Base-by-base conservation (phyloP, 2,888 invertebrate species). In the Aethes cnicana region DNA sequence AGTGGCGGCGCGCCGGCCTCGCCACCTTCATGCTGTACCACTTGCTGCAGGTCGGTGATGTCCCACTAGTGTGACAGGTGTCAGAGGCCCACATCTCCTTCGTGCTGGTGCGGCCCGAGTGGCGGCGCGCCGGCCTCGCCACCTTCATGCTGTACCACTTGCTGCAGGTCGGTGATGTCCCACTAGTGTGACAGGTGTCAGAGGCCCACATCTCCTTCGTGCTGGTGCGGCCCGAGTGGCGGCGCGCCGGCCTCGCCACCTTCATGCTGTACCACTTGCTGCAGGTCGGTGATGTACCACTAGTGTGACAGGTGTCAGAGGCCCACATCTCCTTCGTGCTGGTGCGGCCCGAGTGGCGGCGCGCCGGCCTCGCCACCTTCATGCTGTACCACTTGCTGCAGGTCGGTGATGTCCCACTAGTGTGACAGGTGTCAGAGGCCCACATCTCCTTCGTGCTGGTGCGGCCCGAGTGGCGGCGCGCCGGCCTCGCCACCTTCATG, bases 191-290 rank as follows among this genome's bases (percentile, higher is more conserved):
- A n/a, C n/a, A n/a, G n/a, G n/a, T n/a, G n/a, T n/a, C n/a, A n/a
- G 92, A 92, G 80, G 95, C 96, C 0, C 98, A 98, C 79, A 93
- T 98, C 61, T 96, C 97, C 2, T 98, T 97, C 82, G 91, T 98
- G 62, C 94, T 97, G 53, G 95, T 95, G 1, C 92, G 97, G 36
- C 97, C 97, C 0, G 95, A 95, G 68, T 98, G 98, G 98, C 90
- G 96, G 46, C 91, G 93, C 59, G 93, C 94, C 26, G 94, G 95
- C 16, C 95, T 98, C 53, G 97, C 94, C 0, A 94, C 92, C 42
- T 97, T 97, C 73, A 97, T 98, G 96, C 86, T 98, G 0, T 98
- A 97, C 71, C 97, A 98, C 86, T 89, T 98, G 47, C 93, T 97
- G 63, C 96, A 95, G 92, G 95, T 95, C n/a, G n/a, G n/a, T n/a